Evolutionary conservation across 2,113 vertebrate genomes (phyloP).

Genomic region (Cisticola juncidis): DNA sequence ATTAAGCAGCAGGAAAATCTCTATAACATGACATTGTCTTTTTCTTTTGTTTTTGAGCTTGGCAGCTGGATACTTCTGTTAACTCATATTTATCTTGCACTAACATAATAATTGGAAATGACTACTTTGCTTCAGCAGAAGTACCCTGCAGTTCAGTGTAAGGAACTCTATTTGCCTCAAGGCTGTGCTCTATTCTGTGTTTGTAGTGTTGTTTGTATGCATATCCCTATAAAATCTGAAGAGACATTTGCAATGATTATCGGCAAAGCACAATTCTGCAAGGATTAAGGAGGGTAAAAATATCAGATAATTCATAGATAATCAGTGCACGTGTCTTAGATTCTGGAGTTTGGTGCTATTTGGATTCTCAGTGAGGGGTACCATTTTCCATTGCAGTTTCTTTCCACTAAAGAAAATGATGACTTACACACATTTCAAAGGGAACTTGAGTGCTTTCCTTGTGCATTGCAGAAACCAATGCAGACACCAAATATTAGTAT

Average conservation of each 20-base stretch:
- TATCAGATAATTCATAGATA: not conserved
- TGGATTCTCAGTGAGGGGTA: not conserved
- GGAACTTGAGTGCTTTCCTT: not conserved
- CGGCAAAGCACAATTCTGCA: not conserved
- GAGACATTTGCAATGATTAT: not conserved
- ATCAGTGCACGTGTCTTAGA: not conserved
- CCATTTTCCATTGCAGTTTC: not conserved
- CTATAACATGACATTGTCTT: not conserved
- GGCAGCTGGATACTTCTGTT: not conserved
- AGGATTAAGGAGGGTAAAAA: not conserved
- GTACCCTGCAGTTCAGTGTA: not conserved
- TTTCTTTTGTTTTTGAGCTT: not conserved
- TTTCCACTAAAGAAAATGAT: not conserved
- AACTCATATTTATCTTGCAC: not conserved
- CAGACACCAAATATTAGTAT: slow-evolving; percentile 10
- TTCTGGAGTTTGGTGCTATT: not conserved
- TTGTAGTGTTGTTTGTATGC: not conserved
- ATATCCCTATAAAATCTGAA: not conserved
- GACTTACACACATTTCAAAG: not conserved
- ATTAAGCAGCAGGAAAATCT: slow-evolving; percentile 1
- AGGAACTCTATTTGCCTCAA: not conserved
- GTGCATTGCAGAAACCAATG: not conserved
- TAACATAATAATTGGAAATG: not conserved
- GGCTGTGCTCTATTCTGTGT: not conserved
- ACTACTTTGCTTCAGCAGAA: not conserved